Evolutionary conservation across 2,888 invertebrate genomes (phyloP).

Genomic region (Polylopha cassiicola): DNA sequence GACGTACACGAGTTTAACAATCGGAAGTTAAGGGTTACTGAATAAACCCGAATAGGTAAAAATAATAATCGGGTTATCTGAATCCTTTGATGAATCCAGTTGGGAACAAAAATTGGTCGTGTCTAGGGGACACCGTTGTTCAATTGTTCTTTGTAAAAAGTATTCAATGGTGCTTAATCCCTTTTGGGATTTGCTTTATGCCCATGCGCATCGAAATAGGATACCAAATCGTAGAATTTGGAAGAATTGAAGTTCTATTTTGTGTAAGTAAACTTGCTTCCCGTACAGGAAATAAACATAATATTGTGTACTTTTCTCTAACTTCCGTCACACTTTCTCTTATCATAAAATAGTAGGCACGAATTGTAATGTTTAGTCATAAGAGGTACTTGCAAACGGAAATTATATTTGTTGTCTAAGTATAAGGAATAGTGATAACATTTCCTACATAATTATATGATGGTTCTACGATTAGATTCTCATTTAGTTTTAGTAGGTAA

Average conservation of each 20-base stretch:
- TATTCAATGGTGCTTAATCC: slow-evolving; percentile 4
- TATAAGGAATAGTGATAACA: no score
- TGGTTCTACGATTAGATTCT: no score
- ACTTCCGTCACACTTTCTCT: background rate
- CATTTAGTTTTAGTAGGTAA: no score
- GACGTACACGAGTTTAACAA: slow-evolving; percentile 2
- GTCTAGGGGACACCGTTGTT: slow-evolving; percentile 2
- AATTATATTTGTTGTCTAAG: no score
- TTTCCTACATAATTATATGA: no score
- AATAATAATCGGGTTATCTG: slow-evolving; percentile 11
- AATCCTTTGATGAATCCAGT: slow-evolving; percentile 3
- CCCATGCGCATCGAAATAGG: no score
- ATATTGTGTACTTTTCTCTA: no score
- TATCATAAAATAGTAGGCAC: no score
- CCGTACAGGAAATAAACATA: slow-evolving; percentile 4
- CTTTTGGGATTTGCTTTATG: slow-evolving; percentile 1
- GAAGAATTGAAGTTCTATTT: no score
- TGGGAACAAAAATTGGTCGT: slow-evolving; percentile 3
- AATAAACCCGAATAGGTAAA: background rate
- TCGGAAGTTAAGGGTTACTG: slow-evolving; percentile 5
- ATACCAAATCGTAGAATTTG: no score
- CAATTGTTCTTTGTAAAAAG: background rate
- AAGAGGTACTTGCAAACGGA: no score
- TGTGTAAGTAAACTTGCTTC: background rate
- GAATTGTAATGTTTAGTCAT: no score